phyloP scores from a whole-genome alignment of 2,888 invertebrate genomes.

The Metallyticus violacea region DNA sequence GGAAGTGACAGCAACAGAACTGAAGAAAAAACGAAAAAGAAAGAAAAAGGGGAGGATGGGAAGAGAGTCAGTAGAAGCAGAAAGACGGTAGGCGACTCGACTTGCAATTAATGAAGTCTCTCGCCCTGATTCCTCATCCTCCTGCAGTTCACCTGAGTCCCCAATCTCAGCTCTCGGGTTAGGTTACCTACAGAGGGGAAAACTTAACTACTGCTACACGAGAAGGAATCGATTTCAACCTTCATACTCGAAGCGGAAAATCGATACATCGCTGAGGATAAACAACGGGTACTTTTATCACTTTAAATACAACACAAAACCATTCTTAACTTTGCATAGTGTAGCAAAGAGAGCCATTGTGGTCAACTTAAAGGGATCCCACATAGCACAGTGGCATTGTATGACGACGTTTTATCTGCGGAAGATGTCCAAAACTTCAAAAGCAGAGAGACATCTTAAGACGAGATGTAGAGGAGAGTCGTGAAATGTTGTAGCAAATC shows the following conservation, averaged over 20 bases:
- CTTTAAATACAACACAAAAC: background rate
- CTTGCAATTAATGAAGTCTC: slow-evolving; percentile 5
- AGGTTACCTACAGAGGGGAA: background rate
- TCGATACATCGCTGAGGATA: background rate
- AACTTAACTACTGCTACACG: background rate
- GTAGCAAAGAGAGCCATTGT: too few relatives aligned
- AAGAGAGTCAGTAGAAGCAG: background rate
- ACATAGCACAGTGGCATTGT: too few relatives aligned
- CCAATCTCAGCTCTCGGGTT: background rate
- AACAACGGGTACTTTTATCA: too few relatives aligned
- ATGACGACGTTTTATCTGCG: too few relatives aligned
- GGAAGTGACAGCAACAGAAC: too few relatives aligned
- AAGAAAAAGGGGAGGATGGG: background rate
- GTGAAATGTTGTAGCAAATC: too few relatives aligned
- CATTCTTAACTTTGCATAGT: too few relatives aligned
- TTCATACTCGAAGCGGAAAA: background rate
- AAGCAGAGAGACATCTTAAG: too few relatives aligned
- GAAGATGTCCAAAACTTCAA: too few relatives aligned
- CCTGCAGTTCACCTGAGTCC: background rate
- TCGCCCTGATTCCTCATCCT: background rate
- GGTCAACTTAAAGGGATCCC: too few relatives aligned
- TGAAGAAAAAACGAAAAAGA: background rate
- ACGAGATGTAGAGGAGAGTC: too few relatives aligned
- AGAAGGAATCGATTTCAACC: background rate
- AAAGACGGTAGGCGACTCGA: background rate